Evolutionary conservation across 2,113 vertebrate genomes (phyloP).

Genomic region (Lamprologus lemairii): DNA sequence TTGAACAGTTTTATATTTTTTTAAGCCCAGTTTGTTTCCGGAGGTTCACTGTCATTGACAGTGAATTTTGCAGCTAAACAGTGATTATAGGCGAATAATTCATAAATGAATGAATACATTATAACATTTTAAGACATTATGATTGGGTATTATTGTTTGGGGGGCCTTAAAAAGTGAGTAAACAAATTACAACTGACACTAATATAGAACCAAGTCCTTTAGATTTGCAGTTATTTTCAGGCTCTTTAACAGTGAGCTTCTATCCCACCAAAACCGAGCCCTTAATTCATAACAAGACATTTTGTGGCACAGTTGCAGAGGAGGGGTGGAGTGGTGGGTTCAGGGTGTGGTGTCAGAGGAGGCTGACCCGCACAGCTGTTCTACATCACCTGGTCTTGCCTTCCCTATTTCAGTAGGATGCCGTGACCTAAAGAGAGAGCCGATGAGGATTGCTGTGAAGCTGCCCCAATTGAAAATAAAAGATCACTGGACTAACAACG

Average conservation of each 20-base stretch:
- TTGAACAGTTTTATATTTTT: neutral
- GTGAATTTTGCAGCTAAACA: neutral
- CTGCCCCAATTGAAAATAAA: neutral
- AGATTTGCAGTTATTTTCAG: neutral
- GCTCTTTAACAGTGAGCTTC: neutral
- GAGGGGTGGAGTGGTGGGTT: neutral
- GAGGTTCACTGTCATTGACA: neutral
- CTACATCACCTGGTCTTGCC: neutral
- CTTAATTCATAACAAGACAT: neutral
- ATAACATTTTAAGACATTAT: neutral
- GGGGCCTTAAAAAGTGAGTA: neutral
- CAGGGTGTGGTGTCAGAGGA: neutral
- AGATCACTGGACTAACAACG: neutral
- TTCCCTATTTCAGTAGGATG: neutral
- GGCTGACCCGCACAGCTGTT: neutral
- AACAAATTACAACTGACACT: fast-evolving
- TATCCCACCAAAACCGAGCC: neutral
- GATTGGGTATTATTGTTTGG: neutral
- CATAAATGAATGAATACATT: neutral
- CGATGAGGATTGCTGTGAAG: fast-evolving
- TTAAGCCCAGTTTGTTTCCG: fast-evolving
- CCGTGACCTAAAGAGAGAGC: neutral
- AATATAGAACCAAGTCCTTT: neutral
- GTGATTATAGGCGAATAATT: fast-evolving
- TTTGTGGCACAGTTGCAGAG: neutral